Base-by-base conservation (phyloP, 2,797 vertebrate species). In the Hylomyscus alleni region DNA sequence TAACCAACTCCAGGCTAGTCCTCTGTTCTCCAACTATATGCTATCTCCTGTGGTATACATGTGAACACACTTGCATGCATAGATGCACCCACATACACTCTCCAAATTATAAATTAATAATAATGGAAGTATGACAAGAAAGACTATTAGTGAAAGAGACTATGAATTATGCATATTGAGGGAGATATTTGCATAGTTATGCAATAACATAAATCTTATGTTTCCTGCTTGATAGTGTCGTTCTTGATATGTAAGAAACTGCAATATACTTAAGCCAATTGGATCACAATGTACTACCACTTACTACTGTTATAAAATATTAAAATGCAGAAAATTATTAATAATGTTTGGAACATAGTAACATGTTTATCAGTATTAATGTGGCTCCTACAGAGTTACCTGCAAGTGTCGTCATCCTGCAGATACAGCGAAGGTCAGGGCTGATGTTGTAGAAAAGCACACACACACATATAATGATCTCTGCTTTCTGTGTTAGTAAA, bases 401-500 rank as follows among this genome's bases (percentile, higher is more conserved):
- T 84, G 24, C 3, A 77, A 90, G 17, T 6, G 4, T 4, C 1
- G 0, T 56, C 12, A 77, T 72, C 10, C 67, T 47, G 3, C 1
- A 4, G 14, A 34, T 14, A 26, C 37, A 2, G 1, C 67, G 1
- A 29, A 56, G 12, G 34, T 85, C 90, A 91, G 15, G 29, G 1
- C 31, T 69, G 9, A 92, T 65, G 77, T 52, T 62, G 69, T 14
- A 80, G 20, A 80, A 37, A 75, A 93, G 81, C 44, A 24, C 65
- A 26, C 13, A 87, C 72, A 37, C 12, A 19, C 40, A 89, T 82
- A 75, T 40, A 93, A 87, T 54, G 22, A 88, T 87, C 17, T 83
- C 85, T 80, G 82, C 78, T 95, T 89, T 89, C 82, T 44, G 3
- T 88, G 20, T 94, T 90, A 88, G 56, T 90, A 92, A 91, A 82